Conservation (phyloP, 2,113 vertebrate genomes). For the Callochromis pleurospilus region DNA sequence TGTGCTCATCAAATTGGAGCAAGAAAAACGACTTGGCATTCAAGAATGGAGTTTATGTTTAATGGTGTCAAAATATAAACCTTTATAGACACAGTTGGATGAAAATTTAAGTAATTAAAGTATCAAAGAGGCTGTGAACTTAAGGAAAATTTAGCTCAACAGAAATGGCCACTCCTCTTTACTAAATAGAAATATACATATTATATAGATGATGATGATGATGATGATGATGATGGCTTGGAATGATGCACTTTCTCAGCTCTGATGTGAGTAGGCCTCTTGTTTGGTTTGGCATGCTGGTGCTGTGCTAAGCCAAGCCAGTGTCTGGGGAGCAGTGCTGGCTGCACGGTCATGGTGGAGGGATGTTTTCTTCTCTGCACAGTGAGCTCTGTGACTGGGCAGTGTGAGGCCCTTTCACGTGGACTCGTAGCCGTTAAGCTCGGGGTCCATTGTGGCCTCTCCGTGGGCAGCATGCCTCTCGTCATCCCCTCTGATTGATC, state of each 20-base stretch:
- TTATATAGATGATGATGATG: background rate
- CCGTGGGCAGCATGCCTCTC: conserved; percentile 50
- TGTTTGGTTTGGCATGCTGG: conserved; percentile 53
- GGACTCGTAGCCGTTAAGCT: conserved; percentile 34
- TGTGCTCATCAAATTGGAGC: conserved; percentile 43
- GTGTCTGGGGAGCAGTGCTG: conserved; percentile 27
- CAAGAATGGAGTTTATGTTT: conserved; percentile 6
- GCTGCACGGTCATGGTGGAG: conserved; percentile 1
- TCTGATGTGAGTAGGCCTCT: conserved; percentile 21
- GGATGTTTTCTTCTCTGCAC: conserved; percentile 46
- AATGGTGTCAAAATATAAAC: background rate
- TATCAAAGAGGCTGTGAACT: background rate
- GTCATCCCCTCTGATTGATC: conserved; percentile 58
- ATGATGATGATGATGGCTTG: conserved; percentile 9
- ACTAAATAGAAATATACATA: background rate
- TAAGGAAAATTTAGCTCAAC: background rate
- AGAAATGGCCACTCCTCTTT: background rate
- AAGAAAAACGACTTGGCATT: conserved; percentile 30
- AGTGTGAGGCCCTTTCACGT: conserved; percentile 45
- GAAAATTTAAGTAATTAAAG: background rate
- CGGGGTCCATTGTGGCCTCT: conserved; percentile 40
- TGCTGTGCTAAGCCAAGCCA: conserved; percentile 15
- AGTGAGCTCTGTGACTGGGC: conserved; percentile 53
- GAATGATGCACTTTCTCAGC: conserved; percentile 49
- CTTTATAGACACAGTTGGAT: background rate